phyloP scores from a whole-genome alignment of 2,888 invertebrate genomes.

The Agrotis segetum region DNA sequence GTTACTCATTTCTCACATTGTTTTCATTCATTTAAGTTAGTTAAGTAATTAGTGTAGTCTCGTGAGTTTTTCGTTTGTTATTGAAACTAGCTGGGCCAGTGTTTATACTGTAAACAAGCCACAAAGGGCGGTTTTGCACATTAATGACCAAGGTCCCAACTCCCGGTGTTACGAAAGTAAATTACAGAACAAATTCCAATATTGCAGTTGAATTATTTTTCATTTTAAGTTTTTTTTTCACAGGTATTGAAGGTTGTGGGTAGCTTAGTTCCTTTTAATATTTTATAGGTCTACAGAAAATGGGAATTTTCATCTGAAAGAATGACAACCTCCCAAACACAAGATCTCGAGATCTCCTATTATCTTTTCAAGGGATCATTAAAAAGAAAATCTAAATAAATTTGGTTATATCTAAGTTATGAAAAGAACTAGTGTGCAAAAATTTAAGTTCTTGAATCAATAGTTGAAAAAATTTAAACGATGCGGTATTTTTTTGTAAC shows the following conservation, averaged over 20 bases:
- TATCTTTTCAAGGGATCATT: no score
- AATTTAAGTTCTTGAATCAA: no score
- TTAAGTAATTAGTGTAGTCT: conserved; percentile 42
- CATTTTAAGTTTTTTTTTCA: background rate
- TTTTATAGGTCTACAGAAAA: background rate
- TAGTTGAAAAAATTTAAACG: background rate
- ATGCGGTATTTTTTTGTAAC: background rate
- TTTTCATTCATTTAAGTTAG: conserved; percentile 33
- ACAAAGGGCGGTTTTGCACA: conserved; percentile 58
- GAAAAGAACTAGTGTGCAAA: no score
- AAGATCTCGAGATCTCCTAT: background rate
- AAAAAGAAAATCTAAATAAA: no score
- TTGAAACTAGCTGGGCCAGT: conserved; percentile 51
- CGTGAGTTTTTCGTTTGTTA: conserved; percentile 53
- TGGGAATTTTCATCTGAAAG: background rate
- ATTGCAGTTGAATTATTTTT: background rate
- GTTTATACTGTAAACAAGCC: conserved; percentile 47
- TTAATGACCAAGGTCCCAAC: conserved; percentile 40
- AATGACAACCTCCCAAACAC: background rate
- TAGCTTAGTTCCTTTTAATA: background rate
- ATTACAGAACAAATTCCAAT: conserved; percentile 27
- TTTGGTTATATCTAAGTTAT: no score
- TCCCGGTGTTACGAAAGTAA: conserved; percentile 27
- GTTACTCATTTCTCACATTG: conserved; percentile 6
- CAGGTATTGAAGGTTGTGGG: background rate